Conservation (phyloP, 2,888 invertebrate genomes). For the Neelides folsomi region DNA sequence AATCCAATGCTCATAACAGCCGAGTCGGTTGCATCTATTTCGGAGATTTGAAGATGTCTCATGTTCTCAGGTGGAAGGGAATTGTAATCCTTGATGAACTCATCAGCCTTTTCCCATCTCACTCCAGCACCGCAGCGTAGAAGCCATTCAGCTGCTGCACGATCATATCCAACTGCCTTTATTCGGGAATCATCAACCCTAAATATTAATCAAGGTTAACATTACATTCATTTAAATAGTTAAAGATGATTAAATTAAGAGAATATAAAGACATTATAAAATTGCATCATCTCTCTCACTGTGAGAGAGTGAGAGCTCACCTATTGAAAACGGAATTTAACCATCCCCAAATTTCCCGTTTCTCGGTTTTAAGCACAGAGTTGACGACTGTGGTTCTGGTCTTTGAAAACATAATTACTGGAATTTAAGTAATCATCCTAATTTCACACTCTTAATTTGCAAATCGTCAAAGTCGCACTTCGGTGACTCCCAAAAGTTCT, state of each 20-base stretch:
- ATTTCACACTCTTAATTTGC: too few species aligned
- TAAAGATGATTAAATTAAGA: neutral
- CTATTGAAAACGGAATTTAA: slow-evolving; percentile 34
- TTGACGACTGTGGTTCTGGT: neutral
- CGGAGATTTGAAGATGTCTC: slow-evolving; percentile 44
- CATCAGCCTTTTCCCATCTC: slow-evolving; percentile 48
- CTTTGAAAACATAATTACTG: neutral
- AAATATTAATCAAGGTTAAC: neutral
- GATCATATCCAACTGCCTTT: slow-evolving; percentile 65
- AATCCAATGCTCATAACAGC: slow-evolving; percentile 75
- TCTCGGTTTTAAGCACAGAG: neutral
- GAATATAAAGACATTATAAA: neutral
- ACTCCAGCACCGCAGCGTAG: slow-evolving; percentile 76
- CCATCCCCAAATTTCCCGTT: slow-evolving; percentile 33
- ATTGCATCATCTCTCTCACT: neutral
- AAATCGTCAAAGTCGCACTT: too few species aligned
- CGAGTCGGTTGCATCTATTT: slow-evolving; percentile 67
- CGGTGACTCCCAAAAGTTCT: too few species aligned
- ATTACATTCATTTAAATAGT: slow-evolving; percentile 2
- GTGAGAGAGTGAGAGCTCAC: slow-evolving; percentile 9
- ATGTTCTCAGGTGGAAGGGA: slow-evolving; percentile 48
- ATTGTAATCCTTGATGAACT: slow-evolving; percentile 56
- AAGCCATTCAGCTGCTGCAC: slow-evolving; percentile 90
- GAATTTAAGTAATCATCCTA: neutral
- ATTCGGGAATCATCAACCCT: slow-evolving; percentile 40